Evolutionary conservation across 2,888 invertebrate genomes (phyloP).

Genomic region (Meteorus cinctellus): DNA sequence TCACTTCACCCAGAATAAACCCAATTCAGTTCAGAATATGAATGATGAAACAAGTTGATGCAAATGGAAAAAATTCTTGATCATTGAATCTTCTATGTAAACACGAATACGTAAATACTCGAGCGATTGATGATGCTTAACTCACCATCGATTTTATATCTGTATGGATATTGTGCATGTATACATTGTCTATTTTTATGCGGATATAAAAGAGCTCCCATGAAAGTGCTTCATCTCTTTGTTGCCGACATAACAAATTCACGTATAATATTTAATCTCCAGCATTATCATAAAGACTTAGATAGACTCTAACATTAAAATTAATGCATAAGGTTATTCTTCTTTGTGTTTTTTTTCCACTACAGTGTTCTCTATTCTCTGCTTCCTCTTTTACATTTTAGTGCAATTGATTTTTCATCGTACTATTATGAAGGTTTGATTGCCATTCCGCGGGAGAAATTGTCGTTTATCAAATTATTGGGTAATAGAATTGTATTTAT

Average conservation of each 20-base stretch:
- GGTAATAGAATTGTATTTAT: neutral
- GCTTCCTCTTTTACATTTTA: neutral
- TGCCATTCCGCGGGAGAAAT: neutral
- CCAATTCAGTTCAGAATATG: too few relatives aligned
- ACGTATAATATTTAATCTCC: conserved; percentile 7
- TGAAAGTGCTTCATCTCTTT: too few relatives aligned
- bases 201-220: too few relatives aligned
- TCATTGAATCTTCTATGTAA: neutral
- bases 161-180: too few relatives aligned
- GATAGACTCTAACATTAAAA: conserved; percentile 49
- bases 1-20: too few relatives aligned
- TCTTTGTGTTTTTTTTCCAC: neutral
- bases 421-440: neutral
- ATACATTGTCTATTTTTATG: too few relatives aligned
- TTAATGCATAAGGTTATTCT: neutral
- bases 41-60: too few relatives aligned
- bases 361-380: neutral
- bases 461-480: neutral
- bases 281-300: conserved; percentile 21
- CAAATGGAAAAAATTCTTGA: too few relatives aligned
- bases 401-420: neutral
- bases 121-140: too few relatives aligned
- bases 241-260: neutral
- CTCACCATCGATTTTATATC: too few relatives aligned
- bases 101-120: neutral